Evolutionary conservation across 2,888 invertebrate genomes (phyloP), one percentile per base, ranked within the genome.

Genomic region (Ophion ventricosus): DNA sequence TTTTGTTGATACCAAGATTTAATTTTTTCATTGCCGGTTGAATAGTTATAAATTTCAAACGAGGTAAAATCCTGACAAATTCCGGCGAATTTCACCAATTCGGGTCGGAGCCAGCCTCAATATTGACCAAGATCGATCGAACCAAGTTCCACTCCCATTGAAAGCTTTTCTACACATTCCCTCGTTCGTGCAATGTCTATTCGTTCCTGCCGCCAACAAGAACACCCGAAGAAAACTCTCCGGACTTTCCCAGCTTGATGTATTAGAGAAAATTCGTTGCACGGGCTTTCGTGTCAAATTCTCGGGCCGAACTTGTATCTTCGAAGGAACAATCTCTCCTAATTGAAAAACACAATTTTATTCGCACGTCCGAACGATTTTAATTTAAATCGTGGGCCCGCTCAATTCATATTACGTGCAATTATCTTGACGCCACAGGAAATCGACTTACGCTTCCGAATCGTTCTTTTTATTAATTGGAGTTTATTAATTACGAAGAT

Each of bases 181-280:
- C 59, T 78, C 77, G 57, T 77, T 78, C 77, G 64, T 78, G 49
- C 49, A 69, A 82, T 82, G 20, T 77, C 78, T 63, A 82, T 82
- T 82, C 69, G 69, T 78, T 54, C 54, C 61, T 40, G 78, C 74
- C 74, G n/a, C 73, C 74, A 63, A 63, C 69, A 73, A 78, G 11
- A 63, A 75, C 29, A 78, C 35, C 74, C 63, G 26, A 23, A 54
- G 26, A 56, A 43, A 76, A 64, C 70, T 70, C 57, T 23, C 20
- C 14, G 23, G 20, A 29, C 59, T 14, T 74, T 66, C 26, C 59
- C 23, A 64, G 54, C 23, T 56, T 20, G 54, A 35, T 7, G 43
- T 26, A 61, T 57, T 56, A 63, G 3, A 64, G 14, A 8, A 20
- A 29, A 11, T 64, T 64, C 20, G 8, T 64, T 35, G 23, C 14